Evolutionary conservation across 2,113 vertebrate species (phyloP), one percentile per base, ranked within the genome.

Genomic region (Nothocercus julius): DNA sequence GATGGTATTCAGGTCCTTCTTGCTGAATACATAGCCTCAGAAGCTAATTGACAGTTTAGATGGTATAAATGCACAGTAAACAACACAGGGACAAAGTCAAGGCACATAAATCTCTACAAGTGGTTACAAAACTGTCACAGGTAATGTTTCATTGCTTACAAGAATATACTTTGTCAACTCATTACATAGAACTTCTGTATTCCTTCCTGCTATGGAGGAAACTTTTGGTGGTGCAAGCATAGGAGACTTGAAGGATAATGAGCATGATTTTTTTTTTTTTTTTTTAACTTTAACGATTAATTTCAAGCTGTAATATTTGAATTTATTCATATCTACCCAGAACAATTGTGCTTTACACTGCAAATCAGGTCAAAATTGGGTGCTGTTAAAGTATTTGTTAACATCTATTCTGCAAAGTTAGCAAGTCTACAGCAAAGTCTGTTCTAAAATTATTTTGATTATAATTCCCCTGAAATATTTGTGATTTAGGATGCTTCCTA

Each of bases 11-110:
- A 86, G 0, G 5, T 83, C 51, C 16, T 20, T 78, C 7, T 78
- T 86, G 45, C n/a, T 88, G 45, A 67, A 7, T 56, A 51, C 3
- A 30, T 56, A 68, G 61, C n/a, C 61, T 69, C 61, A 88, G 58
- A 87, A 94, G 82, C 40, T 85, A 94, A 90, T 54, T 93, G 61
- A 28, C 56, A 78, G 24, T 93, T 92, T 92, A 93, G 56, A 36
- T 14, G 32, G 38, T 24, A 45, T 78, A 88, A 92, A 34, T 16
- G 45, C 47, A 81, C 7, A 75, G 56, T 81, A 89, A 94, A 90
- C 47, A 93, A 30, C 66, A 32, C 25, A 84, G 28, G 0, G 0
- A 53, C 47, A 17, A 34, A 94, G 62, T 84, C 69, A 72, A 0
- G 1, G 53, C 69, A 90, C 58, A 82, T 84, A 89, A 95, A 92